These are phyloP conservation scores for Bolinopsis microptera DNA, from an alignment of 37 sponge, comb jelly and placozoan genomes.

Conservation along the genomic window DNA sequence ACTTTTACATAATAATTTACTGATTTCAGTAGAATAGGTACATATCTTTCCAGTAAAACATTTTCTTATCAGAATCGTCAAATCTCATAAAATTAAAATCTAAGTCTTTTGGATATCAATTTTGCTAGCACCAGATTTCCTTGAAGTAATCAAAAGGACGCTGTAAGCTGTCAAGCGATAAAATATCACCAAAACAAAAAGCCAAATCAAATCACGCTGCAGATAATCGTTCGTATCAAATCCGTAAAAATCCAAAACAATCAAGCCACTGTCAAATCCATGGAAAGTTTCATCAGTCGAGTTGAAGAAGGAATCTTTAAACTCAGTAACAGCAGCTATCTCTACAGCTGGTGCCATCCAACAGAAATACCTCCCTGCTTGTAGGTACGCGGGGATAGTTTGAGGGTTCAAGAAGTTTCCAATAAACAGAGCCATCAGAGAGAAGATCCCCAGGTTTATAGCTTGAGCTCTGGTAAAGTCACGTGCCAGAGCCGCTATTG, in stretches of 20 bases:
- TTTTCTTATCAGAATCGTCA: too few relatives aligned
- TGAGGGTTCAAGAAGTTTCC: constrained; percentile 62
- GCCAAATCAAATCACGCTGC: not conserved
- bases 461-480: constrained; percentile 58
- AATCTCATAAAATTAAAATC: too few relatives aligned
- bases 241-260: constrained; percentile 55
- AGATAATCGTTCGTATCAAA: not conserved
- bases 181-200: not conserved
- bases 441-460: constrained; percentile 59
- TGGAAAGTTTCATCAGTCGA: not conserved
- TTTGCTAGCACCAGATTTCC: not conserved
- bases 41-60: too few relatives aligned
- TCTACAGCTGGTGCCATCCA: constrained; percentile 64
- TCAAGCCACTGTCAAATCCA: not conserved
- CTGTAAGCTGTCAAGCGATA: not conserved
- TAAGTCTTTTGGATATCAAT: constrained; percentile 11
- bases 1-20: too few relatives aligned
- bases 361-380: not conserved
- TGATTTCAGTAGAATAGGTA: too few relatives aligned
- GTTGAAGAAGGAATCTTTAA: constrained; percentile 22
- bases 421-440: constrained; percentile 43
- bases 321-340: constrained; percentile 35
- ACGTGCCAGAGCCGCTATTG: constrained; percentile 33
- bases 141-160: not conserved
- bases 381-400: constrained; percentile 17